Evolutionary conservation across 2,888 invertebrate species (phyloP), one percentile per base, ranked within the genome.

Genomic region (Eucera pruinosa): DNA sequence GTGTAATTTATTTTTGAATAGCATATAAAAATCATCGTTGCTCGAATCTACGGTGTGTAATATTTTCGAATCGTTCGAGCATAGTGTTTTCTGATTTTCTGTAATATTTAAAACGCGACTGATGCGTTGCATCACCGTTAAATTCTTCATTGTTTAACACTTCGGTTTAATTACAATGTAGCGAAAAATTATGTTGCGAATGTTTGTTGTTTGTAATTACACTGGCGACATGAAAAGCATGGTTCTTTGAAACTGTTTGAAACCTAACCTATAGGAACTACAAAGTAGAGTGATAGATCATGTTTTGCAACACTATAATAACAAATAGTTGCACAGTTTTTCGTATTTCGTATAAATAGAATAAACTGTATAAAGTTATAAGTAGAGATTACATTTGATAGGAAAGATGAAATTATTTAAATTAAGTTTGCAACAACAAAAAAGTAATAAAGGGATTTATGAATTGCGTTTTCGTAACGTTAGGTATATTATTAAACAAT

Each of bases 1-100:
- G 45, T 72, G 84, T 0, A 90, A 67, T 15, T 74, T 71, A 54
- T 82, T 78, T 5, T 81, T 65, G 9, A 80, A 73, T 4, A 87
- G 23, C 11, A 89, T 33, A 60, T 90, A 91, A 30, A 90, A 80
- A 74, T 88, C 84, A 72, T 89, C 86, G 47, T 86, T 89, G 43
- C 84, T 87, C 7, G 85, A 76, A 78, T 91, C 82, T 3, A 85
- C 65, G 57, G 89, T 83, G 57, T 85, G 87, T 4, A 86, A 64
- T 68, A 83, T 68, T 30, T 81, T 67, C 1, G 65, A 69, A 25
- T 33, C 11, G 9, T 39, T 36, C 1, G 25, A 2, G n/a, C n/a
- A n/a, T n/a, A n/a, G n/a, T n/a, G n/a, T n/a, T n/a, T n/a, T n/a
- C n/a, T 48, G 15, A 52, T 78, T 67, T 68, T 65, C 45, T 54